These are phyloP conservation scores for Bibio marci DNA, from an alignment of 2,888 invertebrate genomes.

Conservation along the genomic window DNA sequence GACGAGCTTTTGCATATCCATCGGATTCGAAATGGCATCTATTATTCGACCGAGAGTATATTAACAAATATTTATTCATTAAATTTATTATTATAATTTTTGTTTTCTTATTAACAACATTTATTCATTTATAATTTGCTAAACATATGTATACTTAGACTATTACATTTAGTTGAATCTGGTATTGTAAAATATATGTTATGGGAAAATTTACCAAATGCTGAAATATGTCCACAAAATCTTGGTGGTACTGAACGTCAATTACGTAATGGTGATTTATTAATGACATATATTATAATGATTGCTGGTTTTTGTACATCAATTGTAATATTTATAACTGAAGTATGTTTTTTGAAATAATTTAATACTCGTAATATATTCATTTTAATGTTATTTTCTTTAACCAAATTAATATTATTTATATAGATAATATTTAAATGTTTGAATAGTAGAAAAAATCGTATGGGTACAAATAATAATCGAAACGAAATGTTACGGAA, in stretches of 20 bases:
- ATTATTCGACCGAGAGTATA: constrained; percentile 55
- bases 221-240: constrained; percentile 65
- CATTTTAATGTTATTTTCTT: not conserved
- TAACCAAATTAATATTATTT: not conserved
- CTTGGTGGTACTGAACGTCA: constrained; percentile 64
- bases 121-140: not conserved
- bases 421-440: constrained; percentile 5
- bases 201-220: constrained; percentile 45
- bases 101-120: not conserved
- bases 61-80: constrained; percentile 8
- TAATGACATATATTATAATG: constrained; percentile 66
- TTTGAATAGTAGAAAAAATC: constrained; percentile 1
- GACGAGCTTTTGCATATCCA: constrained; percentile 57
- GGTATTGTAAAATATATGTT: constrained; percentile 56
- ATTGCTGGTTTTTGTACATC: constrained; percentile 49
- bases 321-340: constrained; percentile 43
- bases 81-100: not conserved
- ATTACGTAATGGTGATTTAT: constrained; percentile 54
- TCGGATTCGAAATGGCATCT: constrained; percentile 37
- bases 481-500: not conserved
- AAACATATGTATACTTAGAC: constrained; percentile 30
- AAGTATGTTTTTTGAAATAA: constrained; percentile 29
- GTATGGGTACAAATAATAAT: not conserved
- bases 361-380: not conserved
- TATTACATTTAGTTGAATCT: constrained; percentile 50